Percentiles rank a stretch among this genome's conserved stretches.
Evolutionary conservation across 1,140 invertebrate species (phyloP).

Genomic region (Cherax destructor): DNA sequence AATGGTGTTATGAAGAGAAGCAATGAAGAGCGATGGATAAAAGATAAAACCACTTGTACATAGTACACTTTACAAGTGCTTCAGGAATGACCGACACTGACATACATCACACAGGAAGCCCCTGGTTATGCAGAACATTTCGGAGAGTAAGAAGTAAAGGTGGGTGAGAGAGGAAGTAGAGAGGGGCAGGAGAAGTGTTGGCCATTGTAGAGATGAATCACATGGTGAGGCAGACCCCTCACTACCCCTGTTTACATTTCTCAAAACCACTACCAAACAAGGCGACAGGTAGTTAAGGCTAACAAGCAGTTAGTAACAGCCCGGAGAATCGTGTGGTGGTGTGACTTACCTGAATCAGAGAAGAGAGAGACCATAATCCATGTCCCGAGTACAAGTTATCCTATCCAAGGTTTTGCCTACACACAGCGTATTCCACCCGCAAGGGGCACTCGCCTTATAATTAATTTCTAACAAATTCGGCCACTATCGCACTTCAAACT

Average conservation of each 20-base stretch:
- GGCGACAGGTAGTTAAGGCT: no score
- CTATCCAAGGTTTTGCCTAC: slow-evolving; percentile 14
- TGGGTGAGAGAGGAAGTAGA: neutral
- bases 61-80: no score
- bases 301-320: no score
- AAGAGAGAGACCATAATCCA: slow-evolving; percentile 41
- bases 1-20: no score
- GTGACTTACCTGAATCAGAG: slow-evolving; percentile 55
- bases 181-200: neutral
- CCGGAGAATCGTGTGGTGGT: neutral
- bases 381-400: slow-evolving; percentile 41
- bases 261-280: no score
- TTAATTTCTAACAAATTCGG: slow-evolving; percentile 15
- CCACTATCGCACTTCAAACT: slow-evolving; percentile 50
- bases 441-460: slow-evolving; percentile 1
- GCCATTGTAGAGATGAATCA: neutral
- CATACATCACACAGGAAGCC: no score
- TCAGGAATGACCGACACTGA: no score
- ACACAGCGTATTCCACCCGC: slow-evolving; percentile 30
- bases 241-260: no score
- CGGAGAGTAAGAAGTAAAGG: neutral
- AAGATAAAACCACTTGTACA: no score
- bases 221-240: neutral
- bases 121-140: no score
- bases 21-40: no score